Base-by-base conservation (phyloP, 2,888 invertebrate species). In the Tupiocoris notatus region DNA sequence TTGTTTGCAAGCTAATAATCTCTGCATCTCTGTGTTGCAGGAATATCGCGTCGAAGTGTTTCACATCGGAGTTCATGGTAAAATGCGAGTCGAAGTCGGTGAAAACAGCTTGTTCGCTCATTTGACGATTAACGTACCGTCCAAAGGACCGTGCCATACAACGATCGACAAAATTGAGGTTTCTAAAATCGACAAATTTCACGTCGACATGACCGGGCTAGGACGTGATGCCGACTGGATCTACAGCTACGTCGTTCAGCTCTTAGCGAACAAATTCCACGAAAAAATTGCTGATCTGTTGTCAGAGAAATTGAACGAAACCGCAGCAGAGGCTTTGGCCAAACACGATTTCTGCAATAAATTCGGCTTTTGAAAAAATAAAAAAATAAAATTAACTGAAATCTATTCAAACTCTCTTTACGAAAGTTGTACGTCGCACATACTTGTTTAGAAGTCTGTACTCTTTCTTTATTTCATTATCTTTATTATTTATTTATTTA, bases 331-430 rank as follows among this genome's bases (percentile, higher is more conserved):
- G 1, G 75, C 65, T 22, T 57, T 75, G 7, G 64, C 66, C 1
- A 75, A 62, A 21, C 57, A 54, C 9, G 59, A 77, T 23, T 39
- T 78, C 18, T 78, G 78, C 68, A 25, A 66, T 16, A 77, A 73
- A 17, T 65, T 78, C 62, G 21, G 21, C 22, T 20, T 62, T n/a
- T 21, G 20, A 62, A 21, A 59, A 62, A 62, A 39, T 75, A 59
- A 75, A 9, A 59, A 39, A 39, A 39, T 7, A 39, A 39, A 12
- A 39, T 39, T 39, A 39, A 39, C 12, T 39, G 6, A 12, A 39
- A n/a, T n/a, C n/a, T n/a, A n/a, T n/a, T n/a, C n/a, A n/a, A n/a
- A n/a, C n/a, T n/a, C n/a, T n/a, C n/a, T n/a, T n/a, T n/a, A n/a
- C n/a, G n/a, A n/a, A n/a, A n/a, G n/a, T n/a, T n/a, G n/a, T n/a